Evolutionary conservation across 2,888 invertebrate species (phyloP).

Genomic region (Nemurella pictetii): DNA sequence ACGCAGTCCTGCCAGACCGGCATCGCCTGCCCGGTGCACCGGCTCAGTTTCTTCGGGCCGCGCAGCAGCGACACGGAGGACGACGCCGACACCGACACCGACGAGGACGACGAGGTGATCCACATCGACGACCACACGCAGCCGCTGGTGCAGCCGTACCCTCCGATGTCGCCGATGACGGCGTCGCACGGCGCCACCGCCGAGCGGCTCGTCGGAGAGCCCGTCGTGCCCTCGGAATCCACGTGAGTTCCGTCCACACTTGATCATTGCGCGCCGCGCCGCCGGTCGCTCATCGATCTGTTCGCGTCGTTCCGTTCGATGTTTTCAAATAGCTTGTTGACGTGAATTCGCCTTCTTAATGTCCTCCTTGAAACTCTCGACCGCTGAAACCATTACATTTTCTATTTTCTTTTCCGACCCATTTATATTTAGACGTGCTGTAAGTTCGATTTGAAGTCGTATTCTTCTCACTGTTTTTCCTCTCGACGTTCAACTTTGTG

Average conservation of each 20-base stretch:
- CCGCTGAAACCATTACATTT: background rate
- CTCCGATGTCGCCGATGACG: conserved; percentile 60
- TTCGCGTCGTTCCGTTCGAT: background rate
- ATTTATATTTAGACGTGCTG: background rate
- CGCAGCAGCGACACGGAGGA: background rate
- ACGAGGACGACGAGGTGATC: background rate
- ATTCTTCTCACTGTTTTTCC: background rate
- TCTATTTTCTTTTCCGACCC: background rate
- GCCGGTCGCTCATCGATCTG: background rate
- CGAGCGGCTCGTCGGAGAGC: conserved; percentile 70
- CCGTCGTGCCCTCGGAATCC: conserved; percentile 73
- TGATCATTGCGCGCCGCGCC: background rate
- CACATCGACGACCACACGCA: conserved; percentile 57
- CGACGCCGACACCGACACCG: background rate
- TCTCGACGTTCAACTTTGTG: background rate
- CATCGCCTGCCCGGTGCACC: conserved; percentile 63
- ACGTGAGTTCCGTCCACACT: conserved; percentile 64
- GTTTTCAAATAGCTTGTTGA: background rate
- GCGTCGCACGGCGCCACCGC: conserved; percentile 55
- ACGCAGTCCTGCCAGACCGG: conserved; percentile 75
- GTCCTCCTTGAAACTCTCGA: background rate
- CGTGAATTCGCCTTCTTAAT: background rate
- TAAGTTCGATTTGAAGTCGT: background rate
- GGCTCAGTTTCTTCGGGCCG: background rate
- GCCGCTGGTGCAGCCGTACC: conserved; percentile 69